Base-by-base conservation (phyloP, 1,140 invertebrate genomes). In the Orchestia grillus region DNA sequence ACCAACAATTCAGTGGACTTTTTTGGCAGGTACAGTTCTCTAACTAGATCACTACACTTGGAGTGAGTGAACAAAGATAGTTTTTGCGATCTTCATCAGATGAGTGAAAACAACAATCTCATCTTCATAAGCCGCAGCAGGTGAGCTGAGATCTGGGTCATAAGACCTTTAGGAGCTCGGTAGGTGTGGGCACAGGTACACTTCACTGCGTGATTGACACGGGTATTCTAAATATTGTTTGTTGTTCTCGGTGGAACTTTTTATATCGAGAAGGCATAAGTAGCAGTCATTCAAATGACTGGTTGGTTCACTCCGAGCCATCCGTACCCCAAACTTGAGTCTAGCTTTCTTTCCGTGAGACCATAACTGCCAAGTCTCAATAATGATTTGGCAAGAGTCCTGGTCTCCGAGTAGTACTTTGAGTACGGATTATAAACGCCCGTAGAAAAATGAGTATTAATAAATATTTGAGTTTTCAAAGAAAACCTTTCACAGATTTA, bases 1-100 rank as follows among this genome's bases (percentile, higher is more conserved):
- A 42, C 96, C 44, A 97, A 96, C 44, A 97, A 90, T 92, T 96
- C 96, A 90, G 96, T 96, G 44, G 36, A 88, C 44, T 62, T 53
- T 96, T 96, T 96, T 45, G 95, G 77, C 57, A 96, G 94, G 91
- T 96, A 57, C 23, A 96, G 90, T 77, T 96, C 96, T 96, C 77
- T 87, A 4, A 96, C 45, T 44, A 96, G 94, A 96, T 96, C 96
- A 96, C 91, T 96, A 57, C 96, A 95, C 95, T 87, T 95, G 45
- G 95, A 44, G 42, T 96, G 95, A 95, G 45, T 96, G 16, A 96
- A 77, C 57, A 95, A 44, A 87, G 62, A 88, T 95, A 87, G 96
- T 96, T 96, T 95, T 95, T 41, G 42, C 88, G 42, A 91, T 91
- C 88, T 91, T 91, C 88, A 91, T 95, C 95, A 77, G 15, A 95